phyloP scores from a whole-genome alignment of 92 coral and sea anemone genomes.

The Nematostella vectensis region DNA sequence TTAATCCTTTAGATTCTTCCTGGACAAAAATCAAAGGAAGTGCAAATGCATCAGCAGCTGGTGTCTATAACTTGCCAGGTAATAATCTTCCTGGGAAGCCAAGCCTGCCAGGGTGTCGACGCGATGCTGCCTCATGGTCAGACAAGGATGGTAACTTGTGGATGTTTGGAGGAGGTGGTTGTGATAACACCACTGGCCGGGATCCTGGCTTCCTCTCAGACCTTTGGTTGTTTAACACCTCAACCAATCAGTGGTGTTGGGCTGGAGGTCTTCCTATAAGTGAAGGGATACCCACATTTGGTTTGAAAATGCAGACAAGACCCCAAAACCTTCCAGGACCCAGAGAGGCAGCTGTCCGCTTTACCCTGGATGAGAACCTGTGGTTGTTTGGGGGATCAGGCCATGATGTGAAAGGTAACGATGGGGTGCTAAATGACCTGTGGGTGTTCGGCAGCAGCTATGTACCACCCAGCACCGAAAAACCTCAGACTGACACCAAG shows the following conservation, averaged over 20 bases:
- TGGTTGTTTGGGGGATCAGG: conserved; percentile 81
- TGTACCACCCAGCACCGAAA: background rate
- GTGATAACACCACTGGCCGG: conserved; percentile 33
- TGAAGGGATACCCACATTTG: conserved; percentile 39
- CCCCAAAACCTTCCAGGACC: conserved; percentile 63
- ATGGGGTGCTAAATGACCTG: conserved; percentile 62
- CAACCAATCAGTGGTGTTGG: conserved; percentile 48
- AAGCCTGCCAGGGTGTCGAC: conserved; percentile 56
- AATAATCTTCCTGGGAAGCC: conserved; percentile 27
- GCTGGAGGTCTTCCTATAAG: conserved; percentile 43
- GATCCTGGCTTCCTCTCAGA: conserved; percentile 58
- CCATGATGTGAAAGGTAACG: conserved; percentile 30
- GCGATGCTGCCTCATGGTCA: conserved; percentile 62
- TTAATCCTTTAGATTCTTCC: conserved; percentile 7
- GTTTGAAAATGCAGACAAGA: conserved; percentile 32
- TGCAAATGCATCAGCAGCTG: conserved; percentile 24
- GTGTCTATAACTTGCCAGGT: conserved; percentile 31
- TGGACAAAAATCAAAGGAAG: conserved; percentile 42
- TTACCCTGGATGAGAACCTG: conserved; percentile 23
- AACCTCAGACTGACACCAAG: conserved; percentile 16
- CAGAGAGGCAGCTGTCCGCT: conserved; percentile 40
- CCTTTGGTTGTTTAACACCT: conserved; percentile 59
- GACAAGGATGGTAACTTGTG: conserved; percentile 42
- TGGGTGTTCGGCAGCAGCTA: conserved; percentile 35
- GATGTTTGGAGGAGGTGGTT: conserved; percentile 91